phyloP scores from a whole-genome alignment of 2,888 invertebrate species.

The Adelphocoris suturalis region DNA sequence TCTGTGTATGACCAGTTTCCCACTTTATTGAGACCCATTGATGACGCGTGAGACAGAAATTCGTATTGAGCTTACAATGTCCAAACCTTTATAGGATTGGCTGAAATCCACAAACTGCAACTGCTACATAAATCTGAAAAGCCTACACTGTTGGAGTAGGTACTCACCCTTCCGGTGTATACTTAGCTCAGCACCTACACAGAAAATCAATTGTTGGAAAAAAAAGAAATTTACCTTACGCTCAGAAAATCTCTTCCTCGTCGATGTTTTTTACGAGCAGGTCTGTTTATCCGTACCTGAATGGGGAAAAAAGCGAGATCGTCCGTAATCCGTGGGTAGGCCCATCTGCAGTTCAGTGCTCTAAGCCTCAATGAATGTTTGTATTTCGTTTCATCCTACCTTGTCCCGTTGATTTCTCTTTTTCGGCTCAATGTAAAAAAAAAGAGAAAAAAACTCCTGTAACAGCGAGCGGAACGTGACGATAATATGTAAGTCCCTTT shows the following conservation, averaged over 20 bases:
- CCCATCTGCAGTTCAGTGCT: not conserved
- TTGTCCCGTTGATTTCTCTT: not conserved
- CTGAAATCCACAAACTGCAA: too few relatives aligned
- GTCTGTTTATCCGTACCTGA: too few relatives aligned
- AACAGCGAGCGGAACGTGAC: not conserved
- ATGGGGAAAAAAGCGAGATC: not conserved
- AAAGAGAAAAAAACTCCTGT: not conserved
- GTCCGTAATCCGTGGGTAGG: not conserved
- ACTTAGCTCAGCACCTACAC: too few relatives aligned
- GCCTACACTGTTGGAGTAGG: too few relatives aligned
- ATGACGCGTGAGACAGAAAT: too few relatives aligned
- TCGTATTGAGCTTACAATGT: too few relatives aligned
- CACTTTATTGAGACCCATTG: too few relatives aligned
- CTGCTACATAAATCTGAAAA: too few relatives aligned
- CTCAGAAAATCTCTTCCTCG: not conserved
- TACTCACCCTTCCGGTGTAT: too few relatives aligned
- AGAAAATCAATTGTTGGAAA: too few relatives aligned
- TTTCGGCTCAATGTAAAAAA: not conserved
- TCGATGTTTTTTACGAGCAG: not conserved
- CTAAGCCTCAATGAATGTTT: not conserved
- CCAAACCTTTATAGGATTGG: too few relatives aligned
- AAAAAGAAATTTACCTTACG: not conserved
- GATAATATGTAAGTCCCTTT: conserved; percentile 16
- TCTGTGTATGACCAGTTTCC: too few relatives aligned
- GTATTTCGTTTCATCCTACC: not conserved